Conservation (phyloP, 2,888 invertebrate species). For the Oligia strigilis region DNA sequence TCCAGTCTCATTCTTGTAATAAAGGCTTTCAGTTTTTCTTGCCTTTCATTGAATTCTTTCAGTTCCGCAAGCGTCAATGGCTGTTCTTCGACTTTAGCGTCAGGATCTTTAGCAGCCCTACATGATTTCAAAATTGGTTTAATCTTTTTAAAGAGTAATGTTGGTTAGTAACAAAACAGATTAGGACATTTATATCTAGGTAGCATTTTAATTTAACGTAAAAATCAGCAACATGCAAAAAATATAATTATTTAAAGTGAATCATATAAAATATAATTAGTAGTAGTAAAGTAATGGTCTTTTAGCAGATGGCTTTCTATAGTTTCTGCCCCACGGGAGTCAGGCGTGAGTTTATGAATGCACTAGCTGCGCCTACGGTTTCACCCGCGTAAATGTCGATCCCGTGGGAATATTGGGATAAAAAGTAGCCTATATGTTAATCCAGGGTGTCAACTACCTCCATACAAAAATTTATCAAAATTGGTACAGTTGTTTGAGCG, state of each 20-base stretch:
- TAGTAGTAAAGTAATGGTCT: no score
- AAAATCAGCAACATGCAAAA: not conserved
- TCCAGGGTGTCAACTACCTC: no score
- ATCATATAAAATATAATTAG: no score
- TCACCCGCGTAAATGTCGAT: no score
- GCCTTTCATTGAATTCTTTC: conserved; percentile 84
- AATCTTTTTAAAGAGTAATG: not conserved
- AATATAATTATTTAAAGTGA: not conserved
- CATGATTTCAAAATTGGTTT: conserved; percentile 5
- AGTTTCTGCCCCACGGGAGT: not conserved
- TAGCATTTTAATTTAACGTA: not conserved
- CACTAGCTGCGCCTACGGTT: no score
- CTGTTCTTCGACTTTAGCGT: conserved; percentile 76
- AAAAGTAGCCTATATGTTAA: no score
- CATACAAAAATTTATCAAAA: no score
- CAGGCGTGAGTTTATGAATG: not conserved
- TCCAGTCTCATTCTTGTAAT: conserved; percentile 89
- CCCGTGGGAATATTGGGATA: no score
- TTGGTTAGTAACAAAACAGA: not conserved
- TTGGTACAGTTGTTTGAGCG: no score
- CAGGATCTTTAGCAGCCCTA: conserved; percentile 79
- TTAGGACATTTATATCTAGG: not conserved
- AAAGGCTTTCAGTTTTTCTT: conserved; percentile 82
- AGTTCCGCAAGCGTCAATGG: conserved; percentile 82
- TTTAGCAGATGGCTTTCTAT: not conserved